Evolutionary conservation across 2,888 invertebrate genomes (phyloP).

Genomic region (Petrolisthes manimaculis): DNA sequence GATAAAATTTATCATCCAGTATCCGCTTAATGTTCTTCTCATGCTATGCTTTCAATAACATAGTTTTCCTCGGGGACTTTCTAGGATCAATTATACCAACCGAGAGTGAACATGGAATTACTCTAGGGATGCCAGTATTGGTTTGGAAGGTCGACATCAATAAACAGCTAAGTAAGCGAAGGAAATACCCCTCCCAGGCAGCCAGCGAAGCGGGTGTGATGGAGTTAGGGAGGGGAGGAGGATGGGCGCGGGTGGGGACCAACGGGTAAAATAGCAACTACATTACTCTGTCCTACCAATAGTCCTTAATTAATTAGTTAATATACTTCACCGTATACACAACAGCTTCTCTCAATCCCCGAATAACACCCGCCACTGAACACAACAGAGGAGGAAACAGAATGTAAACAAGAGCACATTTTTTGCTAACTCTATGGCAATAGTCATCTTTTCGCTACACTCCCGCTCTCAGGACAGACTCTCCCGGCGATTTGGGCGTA

Average conservation of each 20-base stretch:
- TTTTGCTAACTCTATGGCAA: not conserved
- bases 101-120: not conserved
- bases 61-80: slow-evolving; percentile 21
- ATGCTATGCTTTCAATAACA: slow-evolving; percentile 47
- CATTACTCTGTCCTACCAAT: not conserved
- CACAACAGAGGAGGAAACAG: not conserved
- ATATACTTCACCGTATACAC: not conserved
- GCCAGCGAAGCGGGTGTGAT: not conserved
- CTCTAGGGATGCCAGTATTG: no score
- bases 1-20: slow-evolving; percentile 36
- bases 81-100: not conserved
- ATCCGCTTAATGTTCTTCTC: slow-evolving; percentile 35
- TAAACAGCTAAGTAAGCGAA: not conserved
- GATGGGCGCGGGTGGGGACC: no score
- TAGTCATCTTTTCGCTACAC: not conserved
- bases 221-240: slow-evolving; percentile 1
- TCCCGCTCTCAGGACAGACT: not conserved
- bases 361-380: not conserved
- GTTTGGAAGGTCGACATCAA: not conserved
- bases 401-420: not conserved
- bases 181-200: slow-evolving; percentile 23
- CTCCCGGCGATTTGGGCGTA: no score
- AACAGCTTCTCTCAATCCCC: not conserved
- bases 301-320: not conserved
- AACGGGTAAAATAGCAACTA: not conserved